phyloP scores from a whole-genome alignment of 2,113 vertebrate species.

The Rhinolophus sinicus region DNA sequence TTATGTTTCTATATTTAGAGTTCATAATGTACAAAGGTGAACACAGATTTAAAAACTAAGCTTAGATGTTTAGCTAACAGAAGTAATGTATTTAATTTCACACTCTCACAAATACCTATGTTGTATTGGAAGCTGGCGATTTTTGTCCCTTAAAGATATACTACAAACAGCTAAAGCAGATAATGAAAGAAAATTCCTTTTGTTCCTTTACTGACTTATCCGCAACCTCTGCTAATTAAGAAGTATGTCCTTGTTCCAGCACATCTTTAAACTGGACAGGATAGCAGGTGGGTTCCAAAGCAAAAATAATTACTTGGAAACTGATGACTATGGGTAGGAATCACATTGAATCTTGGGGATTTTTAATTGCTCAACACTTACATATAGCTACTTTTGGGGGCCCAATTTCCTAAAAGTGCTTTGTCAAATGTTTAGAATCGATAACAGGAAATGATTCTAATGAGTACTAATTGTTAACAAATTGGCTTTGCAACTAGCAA shows the following conservation, averaged over 20 bases:
- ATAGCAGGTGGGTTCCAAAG: constrained; percentile 79
- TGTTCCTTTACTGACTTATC: constrained; percentile 62
- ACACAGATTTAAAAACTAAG: constrained; percentile 78
- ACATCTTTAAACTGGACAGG: constrained; percentile 77
- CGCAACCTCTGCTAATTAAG: constrained; percentile 77
- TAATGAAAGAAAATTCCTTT: constrained; percentile 66
- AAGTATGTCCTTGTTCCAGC: constrained; percentile 74
- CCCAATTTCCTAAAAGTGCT: constrained; percentile 78
- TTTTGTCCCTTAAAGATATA: constrained; percentile 17
- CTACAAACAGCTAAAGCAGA: constrained; percentile 38
- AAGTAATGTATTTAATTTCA: constrained; percentile 65
- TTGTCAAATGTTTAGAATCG: constrained; percentile 82
- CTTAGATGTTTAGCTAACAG: constrained; percentile 62
- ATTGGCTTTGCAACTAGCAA: constrained; percentile 89
- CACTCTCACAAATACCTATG: constrained; percentile 47
- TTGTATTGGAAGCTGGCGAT: background rate
- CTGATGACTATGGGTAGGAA: constrained; percentile 78
- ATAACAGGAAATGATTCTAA: constrained; percentile 91
- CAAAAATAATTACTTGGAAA: constrained; percentile 84
- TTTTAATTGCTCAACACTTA: constrained; percentile 79
- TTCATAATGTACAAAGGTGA: constrained; percentile 75
- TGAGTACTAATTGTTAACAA: constrained; percentile 94
- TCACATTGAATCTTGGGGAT: constrained; percentile 74
- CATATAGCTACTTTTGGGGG: constrained; percentile 40
- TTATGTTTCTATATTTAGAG: constrained; percentile 79